Evolutionary conservation across 2,888 invertebrate genomes (phyloP), one percentile per base, ranked within the genome.

Genomic region (Gnatocerus cornutus): DNA sequence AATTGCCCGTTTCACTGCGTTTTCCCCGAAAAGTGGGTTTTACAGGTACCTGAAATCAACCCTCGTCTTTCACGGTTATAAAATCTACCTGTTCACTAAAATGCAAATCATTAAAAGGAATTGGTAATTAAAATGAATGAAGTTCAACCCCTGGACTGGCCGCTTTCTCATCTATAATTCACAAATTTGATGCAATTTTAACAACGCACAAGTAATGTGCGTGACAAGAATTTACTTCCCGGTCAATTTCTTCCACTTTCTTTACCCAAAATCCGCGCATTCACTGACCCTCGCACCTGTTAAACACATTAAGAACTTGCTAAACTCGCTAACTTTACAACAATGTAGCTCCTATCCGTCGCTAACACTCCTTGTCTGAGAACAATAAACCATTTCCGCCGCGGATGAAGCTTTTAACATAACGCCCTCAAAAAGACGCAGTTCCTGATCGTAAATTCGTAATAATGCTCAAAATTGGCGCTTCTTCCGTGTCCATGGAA

Each of bases 371-470:
- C 12, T 12, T 6, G 5, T 12, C 41, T 0, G 12, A 41, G 13
- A 10, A 41, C 41, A 41, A 41, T 41, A 3, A 41, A 41, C 10
- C 41, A 12, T 41, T 41, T 41, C 41, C 41, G 41, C 6, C 6
- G 41, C 13, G 10, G n/a, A 7, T 7, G n/a, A n/a, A n/a, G 3
- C 41, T 13, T 13, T 13, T 12, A 41, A 6, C 10, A 12, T 1
- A 41, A 41, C 41, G 10, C 41, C 41, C 41, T 13, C 41, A 41
- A 41, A 33, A 41, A 41, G n/a, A n/a, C n/a, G n/a, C n/a, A n/a
- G n/a, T n/a, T n/a, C n/a, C n/a, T n/a, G n/a, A n/a, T n/a, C n/a
- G n/a, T n/a, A n/a, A n/a, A n/a, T n/a, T n/a, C n/a, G n/a, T n/a
- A n/a, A n/a, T 6, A 37, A 8, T 7, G 7, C 7, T 37, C 7